Conservation (phyloP, 1,140 invertebrate genomes). For the Eriosoma lanigerum region DNA sequence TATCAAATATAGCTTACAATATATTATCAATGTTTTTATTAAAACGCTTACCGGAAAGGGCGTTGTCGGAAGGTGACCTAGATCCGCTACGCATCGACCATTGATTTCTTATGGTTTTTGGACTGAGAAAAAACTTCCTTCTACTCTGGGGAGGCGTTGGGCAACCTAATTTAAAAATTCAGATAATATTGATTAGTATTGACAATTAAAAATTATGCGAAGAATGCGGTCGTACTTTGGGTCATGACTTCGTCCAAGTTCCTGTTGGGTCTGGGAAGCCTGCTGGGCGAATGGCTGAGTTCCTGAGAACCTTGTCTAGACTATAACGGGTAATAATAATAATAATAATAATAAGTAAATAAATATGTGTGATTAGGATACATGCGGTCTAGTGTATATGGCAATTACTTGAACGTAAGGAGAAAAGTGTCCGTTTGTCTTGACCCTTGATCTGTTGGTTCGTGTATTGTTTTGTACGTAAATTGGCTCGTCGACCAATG, state of each 20-base stretch:
- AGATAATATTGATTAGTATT: no score
- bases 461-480: conserved; percentile 16
- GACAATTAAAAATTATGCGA: no score
- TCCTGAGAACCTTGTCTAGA: conserved; percentile 45
- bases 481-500: neutral
- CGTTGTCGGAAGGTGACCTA: conserved; percentile 57
- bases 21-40: neutral
- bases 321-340: conserved; percentile 3
- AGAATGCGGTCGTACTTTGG: conserved; percentile 59
- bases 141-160: conserved; percentile 78
- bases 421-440: conserved; percentile 68
- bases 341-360: neutral
- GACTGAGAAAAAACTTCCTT: conserved; percentile 76
- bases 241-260: conserved; percentile 58
- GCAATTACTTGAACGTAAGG: conserved; percentile 62
- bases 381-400: neutral
- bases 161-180: conserved; percentile 62
- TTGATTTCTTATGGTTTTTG: conserved; percentile 73
- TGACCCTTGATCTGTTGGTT: conserved; percentile 61
- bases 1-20: neutral
- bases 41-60: conserved; percentile 67
- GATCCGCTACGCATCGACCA: conserved; percentile 61
- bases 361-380: neutral
- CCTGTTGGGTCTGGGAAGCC: conserved; percentile 55
- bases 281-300: conserved; percentile 49